Percentiles rank a stretch among this genome's conserved stretches.
Evolutionary conservation across 2,797 vertebrate species (phyloP).

Genomic region (Semaprochilodus insignis): DNA sequence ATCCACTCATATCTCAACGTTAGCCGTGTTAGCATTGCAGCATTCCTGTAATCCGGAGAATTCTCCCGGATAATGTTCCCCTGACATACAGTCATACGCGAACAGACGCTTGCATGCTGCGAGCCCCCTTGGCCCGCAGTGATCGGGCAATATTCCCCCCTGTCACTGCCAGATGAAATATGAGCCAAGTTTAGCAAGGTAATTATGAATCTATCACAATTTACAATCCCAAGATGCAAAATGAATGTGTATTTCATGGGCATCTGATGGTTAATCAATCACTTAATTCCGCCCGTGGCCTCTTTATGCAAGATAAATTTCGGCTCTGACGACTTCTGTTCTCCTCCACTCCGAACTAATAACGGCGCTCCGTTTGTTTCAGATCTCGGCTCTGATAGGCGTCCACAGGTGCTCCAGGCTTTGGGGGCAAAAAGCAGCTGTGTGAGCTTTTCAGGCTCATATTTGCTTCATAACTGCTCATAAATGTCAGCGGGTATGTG

Average conservation of each 20-base stretch:
- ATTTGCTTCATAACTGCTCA: neutral
- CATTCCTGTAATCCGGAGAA: neutral
- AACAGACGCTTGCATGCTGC: neutral
- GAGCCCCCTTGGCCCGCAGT: neutral
- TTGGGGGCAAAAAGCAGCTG: neutral
- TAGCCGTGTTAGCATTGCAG: neutral
- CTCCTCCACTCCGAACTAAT: conserved; percentile 11
- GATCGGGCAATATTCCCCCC: neutral
- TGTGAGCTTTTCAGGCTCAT: neutral
- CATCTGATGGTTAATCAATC: conserved; percentile 50
- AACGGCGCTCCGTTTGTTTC: neutral
- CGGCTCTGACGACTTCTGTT: conserved; percentile 1
- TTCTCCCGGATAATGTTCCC: neutral
- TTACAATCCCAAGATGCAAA: conserved; percentile 29
- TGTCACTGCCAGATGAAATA: conserved; percentile 33
- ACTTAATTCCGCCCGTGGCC: conserved; percentile 32
- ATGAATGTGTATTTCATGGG: conserved; percentile 41
- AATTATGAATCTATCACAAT: conserved; percentile 48
- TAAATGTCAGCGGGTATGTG: neutral
- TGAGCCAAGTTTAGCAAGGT: conserved; percentile 23
- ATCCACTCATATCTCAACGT: no score
- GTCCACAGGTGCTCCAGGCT: neutral
- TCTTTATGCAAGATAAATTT: conserved; percentile 30
- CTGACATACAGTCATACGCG: no score
- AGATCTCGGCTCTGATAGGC: neutral